Evolutionary conservation across 2,797 vertebrate genomes (phyloP).

Genomic region (Sciaenops ocellatus): DNA sequence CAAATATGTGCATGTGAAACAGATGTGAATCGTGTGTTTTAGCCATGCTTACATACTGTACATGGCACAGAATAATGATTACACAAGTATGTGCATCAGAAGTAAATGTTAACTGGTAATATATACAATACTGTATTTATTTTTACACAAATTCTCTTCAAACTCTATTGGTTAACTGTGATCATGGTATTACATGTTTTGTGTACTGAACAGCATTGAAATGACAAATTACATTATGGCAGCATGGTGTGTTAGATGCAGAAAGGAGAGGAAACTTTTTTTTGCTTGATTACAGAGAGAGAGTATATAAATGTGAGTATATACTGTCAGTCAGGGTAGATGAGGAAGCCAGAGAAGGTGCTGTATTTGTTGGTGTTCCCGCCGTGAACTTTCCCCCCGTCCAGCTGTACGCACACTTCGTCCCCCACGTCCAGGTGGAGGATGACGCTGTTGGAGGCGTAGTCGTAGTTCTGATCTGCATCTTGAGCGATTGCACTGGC

Average conservation of each 20-base stretch:
- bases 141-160: conserved; percentile 60
- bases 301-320: conserved; percentile 17
- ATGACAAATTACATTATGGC: conserved; percentile 51
- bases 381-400: conserved; percentile 95
- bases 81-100: conserved; percentile 59
- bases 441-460: conserved; percentile 96
- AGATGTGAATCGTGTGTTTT: conserved; percentile 33
- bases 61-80: conserved; percentile 61
- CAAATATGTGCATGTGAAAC: conserved; percentile 34
- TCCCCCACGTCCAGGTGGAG: conserved; percentile 95
- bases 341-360: conserved; percentile 97
- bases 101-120: conserved; percentile 61
- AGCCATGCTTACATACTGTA: conserved; percentile 64
- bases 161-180: conserved; percentile 49
- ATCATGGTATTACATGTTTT: conserved; percentile 54
- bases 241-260: conserved; percentile 50
- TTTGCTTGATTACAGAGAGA: conserved; percentile 55
- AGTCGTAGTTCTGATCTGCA: conserved; percentile 97
- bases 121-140: conserved; percentile 71
- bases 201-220: conserved; percentile 26
- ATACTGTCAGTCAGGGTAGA: conserved; percentile 92
- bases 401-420: conserved; percentile 94
- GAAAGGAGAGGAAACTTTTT: conserved; percentile 52
- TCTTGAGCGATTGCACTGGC: conserved; percentile 97
- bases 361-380: conserved; percentile 98